phyloP scores from a whole-genome alignment of 1,140 invertebrate species.

The Doryteuthis pealeii region DNA sequence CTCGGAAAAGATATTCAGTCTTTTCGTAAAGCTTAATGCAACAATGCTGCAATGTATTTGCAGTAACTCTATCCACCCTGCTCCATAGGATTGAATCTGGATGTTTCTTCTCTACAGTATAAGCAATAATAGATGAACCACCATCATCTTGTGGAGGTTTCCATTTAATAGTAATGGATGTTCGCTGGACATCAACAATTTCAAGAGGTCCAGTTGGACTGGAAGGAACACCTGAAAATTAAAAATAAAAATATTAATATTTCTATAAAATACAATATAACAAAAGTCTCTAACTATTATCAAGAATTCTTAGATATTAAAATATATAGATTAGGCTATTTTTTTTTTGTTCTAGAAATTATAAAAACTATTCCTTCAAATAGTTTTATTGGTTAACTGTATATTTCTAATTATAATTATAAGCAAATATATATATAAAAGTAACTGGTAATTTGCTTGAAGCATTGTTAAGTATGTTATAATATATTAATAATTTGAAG shows the following conservation, averaged over 20 bases:
- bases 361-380: no score
- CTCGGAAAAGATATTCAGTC: constrained; percentile 83
- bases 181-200: constrained; percentile 51
- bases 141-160: constrained; percentile 89
- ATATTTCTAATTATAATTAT: no score
- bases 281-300: constrained; percentile 79
- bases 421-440: no score
- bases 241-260: background rate
- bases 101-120: constrained; percentile 90
- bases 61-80: constrained; percentile 35
- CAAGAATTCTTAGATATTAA: constrained; percentile 61
- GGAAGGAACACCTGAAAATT: constrained; percentile 73
- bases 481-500: no score
- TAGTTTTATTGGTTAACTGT: no score
- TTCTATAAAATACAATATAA: constrained; percentile 20
- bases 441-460: no score
- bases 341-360: no score
- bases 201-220: constrained; percentile 91
- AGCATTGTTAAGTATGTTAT: no score
- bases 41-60: constrained; percentile 61
- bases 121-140: constrained; percentile 90
- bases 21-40: constrained; percentile 24
- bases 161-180: constrained; percentile 82
- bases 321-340: constrained; percentile 50
- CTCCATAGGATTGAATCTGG: constrained; percentile 34